Conservation (phyloP, 2,113 vertebrate species). For the Heteronetta atricapilla region DNA sequence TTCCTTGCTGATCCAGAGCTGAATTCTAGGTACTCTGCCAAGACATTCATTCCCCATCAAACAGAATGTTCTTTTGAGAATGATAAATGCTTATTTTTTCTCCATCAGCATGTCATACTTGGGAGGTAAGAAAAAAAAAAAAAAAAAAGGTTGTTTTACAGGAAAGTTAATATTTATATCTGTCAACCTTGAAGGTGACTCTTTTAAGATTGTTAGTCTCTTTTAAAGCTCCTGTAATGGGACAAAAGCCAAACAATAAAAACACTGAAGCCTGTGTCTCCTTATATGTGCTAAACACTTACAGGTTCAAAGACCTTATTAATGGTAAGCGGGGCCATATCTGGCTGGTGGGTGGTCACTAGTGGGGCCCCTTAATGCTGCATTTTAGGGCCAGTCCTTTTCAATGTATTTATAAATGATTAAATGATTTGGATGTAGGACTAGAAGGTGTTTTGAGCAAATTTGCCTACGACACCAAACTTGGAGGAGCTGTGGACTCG, state of each 20-base stretch:
- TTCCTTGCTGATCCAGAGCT: neutral
- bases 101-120: neutral
- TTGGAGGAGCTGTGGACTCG: no score
- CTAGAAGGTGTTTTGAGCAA: no score
- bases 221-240: neutral
- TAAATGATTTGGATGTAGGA: no score
- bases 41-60: neutral
- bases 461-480: no score
- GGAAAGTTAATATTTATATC: neutral
- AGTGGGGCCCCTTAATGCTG: no score
- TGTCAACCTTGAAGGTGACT: slow-evolving; percentile 23
- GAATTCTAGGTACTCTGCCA: neutral
- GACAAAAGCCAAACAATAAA: slow-evolving; percentile 22
- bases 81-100: neutral
- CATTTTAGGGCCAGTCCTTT: no score
- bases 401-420: no score
- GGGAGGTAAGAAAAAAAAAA: neutral
- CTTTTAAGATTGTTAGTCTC: neutral
- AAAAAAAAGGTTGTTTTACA: neutral
- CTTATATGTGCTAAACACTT: neutral
- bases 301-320: neutral
- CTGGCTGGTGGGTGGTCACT: no score
- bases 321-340: neutral
- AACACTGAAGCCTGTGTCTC: neutral
- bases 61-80: neutral